Percentiles rank a stretch among this genome's conserved stretches.
These are phyloP conservation scores for Mustela lutreola DNA, from an alignment of 2,113 vertebrate genomes.

Conservation along the genomic window DNA sequence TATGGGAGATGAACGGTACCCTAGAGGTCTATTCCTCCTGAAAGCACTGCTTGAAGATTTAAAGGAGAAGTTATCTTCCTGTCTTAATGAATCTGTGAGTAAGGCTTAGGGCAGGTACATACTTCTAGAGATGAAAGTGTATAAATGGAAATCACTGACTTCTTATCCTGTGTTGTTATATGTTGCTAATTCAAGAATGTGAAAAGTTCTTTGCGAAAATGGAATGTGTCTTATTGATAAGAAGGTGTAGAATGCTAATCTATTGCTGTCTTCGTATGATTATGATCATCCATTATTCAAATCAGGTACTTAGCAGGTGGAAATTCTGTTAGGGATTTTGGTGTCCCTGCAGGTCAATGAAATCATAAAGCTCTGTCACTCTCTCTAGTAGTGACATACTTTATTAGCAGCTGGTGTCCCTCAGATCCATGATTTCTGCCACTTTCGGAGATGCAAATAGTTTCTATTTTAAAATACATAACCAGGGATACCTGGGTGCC, in stretches of 20 bases:
- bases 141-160: not conserved
- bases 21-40: not conserved
- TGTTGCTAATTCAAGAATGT: not conserved
- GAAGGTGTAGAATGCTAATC: not conserved
- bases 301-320: not conserved
- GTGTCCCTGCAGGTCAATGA: conserved; percentile 12
- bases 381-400: conserved; percentile 27
- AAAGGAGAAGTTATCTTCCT: conserved; percentile 10
- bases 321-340: not conserved
- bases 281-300: not conserved
- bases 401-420: conserved; percentile 3
- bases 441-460: conserved; percentile 7
- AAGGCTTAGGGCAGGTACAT: not conserved
- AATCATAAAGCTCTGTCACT: not conserved
- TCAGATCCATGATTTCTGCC: conserved; percentile 4
- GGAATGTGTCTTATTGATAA: not conserved
- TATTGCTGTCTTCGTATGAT: not conserved
- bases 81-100: not conserved
- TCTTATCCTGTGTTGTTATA: not conserved
- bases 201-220: not conserved
- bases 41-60: not conserved
- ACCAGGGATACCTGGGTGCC: too few relatives aligned
- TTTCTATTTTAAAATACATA: conserved; percentile 42
- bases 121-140: not conserved
- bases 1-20: not conserved